Percentiles rank a stretch among this genome's conserved stretches.
These are phyloP conservation scores for Phenacoccus solenopsis DNA, from an alignment of 1,140 invertebrate species.

Conservation along the genomic window DNA sequence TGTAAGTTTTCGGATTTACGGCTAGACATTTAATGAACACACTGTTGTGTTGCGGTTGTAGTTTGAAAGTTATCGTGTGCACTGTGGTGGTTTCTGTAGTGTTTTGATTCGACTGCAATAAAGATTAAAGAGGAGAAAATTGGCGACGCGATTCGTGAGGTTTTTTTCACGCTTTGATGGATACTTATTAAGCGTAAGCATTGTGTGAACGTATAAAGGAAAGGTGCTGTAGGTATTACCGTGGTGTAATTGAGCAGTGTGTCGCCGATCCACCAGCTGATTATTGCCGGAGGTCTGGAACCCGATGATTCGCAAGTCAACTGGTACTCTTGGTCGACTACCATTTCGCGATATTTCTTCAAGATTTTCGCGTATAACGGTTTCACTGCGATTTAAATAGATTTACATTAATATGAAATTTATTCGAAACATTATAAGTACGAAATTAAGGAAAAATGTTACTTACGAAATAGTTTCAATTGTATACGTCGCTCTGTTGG, in stretches of 20 bases:
- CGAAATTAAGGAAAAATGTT: background rate
- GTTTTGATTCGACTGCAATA: conserved; percentile 40
- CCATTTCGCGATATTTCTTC: conserved; percentile 44
- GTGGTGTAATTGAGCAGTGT: conserved; percentile 28
- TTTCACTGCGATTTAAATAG: conserved; percentile 44
- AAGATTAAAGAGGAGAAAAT: background rate
- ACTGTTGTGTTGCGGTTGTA: conserved; percentile 60
- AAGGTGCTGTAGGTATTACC: conserved; percentile 39
- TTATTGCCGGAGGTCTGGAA: conserved; percentile 34
- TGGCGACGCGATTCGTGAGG: too few species aligned
- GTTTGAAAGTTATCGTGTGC: conserved; percentile 58
- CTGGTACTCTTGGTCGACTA: conserved; percentile 45
- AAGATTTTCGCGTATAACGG: conserved; percentile 53
- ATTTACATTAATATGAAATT: background rate
- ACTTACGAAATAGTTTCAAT: conserved; percentile 58
- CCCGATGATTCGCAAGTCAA: conserved; percentile 33
- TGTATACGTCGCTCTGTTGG: conserved; percentile 43
- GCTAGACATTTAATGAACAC: conserved; percentile 64
- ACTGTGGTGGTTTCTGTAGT: conserved; percentile 70
- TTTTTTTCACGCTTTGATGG: too few species aligned
- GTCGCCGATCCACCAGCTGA: conserved; percentile 32
- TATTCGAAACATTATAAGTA: background rate
- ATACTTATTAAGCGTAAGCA: background rate
- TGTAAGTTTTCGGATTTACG: conserved; percentile 58
- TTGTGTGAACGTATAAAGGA: background rate